Evolutionary conservation across 2,888 invertebrate genomes (phyloP), one percentile per base, ranked within the genome.

Genomic region (Apamea anceps): DNA sequence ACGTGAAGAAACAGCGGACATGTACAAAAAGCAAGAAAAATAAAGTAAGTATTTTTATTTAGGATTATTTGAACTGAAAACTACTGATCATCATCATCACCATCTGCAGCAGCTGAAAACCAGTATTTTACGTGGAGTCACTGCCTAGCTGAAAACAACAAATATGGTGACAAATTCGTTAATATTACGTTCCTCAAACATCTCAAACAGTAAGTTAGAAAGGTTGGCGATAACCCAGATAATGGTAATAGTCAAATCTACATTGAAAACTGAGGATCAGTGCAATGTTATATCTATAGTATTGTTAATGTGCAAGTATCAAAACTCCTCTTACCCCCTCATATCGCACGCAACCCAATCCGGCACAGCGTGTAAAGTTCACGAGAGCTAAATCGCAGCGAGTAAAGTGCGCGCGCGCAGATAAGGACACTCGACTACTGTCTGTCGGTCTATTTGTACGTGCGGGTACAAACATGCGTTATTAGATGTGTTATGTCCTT

Each of bases 401-500:
- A 80, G 79, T 84, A 85, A 87, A 91, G 89, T 89, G 85, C 89
- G 83, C 90, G 83, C 88, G 85, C 88, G 89, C 87, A 88, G 86
- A 87, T 88, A 84, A 87, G 85, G 79, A 76, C 88, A 85, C 91
- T 92, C 77, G 86, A 89, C 88, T 87, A 84, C 83, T 84, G 87
- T 87, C 80, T 86, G 85, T 82, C 76, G 73, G 79, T 78, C 72
- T 88, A 75, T 87, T 87, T 87, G 82, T 80, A 73, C 72, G 71
- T 48, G 72, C 42, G 28, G 28, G 60, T 67, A 82, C 79, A 81
- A 87, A 88, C 86, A 87, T 75, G 75, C 74, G 77, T 80, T 79
- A 81, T 86, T 76, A 82, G 85, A 66, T 80, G 75, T 86, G 77
- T 77, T 72, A 57, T 60, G 77, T 85, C 68, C 68, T 86, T 79